Evolutionary conservation across 1,140 invertebrate genomes (phyloP).

Genomic region (Charaxes varanes): DNA sequence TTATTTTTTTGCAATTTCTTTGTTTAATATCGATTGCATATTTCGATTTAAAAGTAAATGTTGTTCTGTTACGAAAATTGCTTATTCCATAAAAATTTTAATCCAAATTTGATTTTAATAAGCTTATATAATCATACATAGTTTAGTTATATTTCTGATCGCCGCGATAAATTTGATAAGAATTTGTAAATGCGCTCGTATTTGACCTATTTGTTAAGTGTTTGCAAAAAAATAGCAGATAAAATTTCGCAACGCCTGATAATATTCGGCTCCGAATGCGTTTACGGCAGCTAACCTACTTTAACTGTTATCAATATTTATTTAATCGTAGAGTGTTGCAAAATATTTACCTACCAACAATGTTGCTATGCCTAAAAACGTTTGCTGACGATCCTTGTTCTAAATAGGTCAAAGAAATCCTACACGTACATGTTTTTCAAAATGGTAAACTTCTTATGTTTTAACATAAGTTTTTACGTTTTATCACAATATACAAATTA

Average conservation of each 20-base stretch:
- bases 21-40: too few species aligned
- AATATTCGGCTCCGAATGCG: conserved; percentile 58
- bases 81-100: too few species aligned
- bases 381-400: not conserved
- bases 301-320: conserved; percentile 64
- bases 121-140: too few species aligned
- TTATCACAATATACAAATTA: too few species aligned
- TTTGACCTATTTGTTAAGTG: conserved; percentile 54
- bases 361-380: not conserved
- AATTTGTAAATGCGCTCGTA: too few species aligned
- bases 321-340: conserved; percentile 54
- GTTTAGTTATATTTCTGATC: too few species aligned
- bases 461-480: too few species aligned
- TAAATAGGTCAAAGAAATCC: not conserved
- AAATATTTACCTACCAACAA: conserved; percentile 31
- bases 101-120: too few species aligned
- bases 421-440: not conserved
- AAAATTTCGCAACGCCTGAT: conserved; percentile 66
- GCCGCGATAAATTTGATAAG: too few species aligned
- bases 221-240: conserved; percentile 61
- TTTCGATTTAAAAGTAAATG: too few species aligned
- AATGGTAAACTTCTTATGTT: not conserved
- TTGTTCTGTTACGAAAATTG: too few species aligned
- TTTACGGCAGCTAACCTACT: conserved; percentile 65
- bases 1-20: too few species aligned